phyloP scores from a whole-genome alignment of 2,113 vertebrate genomes.

The Pachycephala philippinensis region DNA sequence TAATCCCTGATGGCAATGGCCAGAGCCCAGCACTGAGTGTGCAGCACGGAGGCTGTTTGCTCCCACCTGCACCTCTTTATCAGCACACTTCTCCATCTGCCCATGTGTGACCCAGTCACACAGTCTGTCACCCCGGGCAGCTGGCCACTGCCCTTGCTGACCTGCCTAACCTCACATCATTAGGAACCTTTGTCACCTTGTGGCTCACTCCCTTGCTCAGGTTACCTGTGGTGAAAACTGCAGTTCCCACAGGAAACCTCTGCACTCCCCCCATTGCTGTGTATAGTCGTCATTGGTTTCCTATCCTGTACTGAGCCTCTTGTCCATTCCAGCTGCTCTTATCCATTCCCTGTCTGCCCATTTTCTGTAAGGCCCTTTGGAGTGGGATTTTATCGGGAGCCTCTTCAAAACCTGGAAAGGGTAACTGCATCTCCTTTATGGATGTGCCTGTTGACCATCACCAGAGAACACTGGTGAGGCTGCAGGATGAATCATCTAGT shows the following conservation, averaged over 20 bases:
- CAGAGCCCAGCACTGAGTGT: fast-evolving
- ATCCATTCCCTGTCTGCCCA: neutral
- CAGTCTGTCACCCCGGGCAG: neutral
- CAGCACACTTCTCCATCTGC: neutral
- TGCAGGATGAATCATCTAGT: neutral
- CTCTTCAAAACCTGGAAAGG: neutral
- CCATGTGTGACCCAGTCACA: fast-evolving
- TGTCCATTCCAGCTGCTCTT: neutral
- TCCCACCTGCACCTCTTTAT: neutral
- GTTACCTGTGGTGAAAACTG: neutral
- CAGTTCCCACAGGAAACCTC: neutral
- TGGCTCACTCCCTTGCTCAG: fast-evolving
- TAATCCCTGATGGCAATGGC: neutral
- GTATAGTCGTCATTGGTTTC: neutral
- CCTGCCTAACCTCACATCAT: neutral
- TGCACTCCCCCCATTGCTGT: neutral
- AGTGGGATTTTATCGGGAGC: neutral
- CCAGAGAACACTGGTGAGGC: neutral
- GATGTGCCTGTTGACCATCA: fast-evolving
- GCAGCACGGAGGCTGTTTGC: neutral
- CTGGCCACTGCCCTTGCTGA: neutral
- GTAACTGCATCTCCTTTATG: neutral
- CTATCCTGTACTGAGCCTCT: neutral
- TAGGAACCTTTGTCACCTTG: neutral
- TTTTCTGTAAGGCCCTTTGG: neutral